Conservation (phyloP, 35 echinoderm and acorn worm genomes). For the Lytechinus pictus region DNA sequence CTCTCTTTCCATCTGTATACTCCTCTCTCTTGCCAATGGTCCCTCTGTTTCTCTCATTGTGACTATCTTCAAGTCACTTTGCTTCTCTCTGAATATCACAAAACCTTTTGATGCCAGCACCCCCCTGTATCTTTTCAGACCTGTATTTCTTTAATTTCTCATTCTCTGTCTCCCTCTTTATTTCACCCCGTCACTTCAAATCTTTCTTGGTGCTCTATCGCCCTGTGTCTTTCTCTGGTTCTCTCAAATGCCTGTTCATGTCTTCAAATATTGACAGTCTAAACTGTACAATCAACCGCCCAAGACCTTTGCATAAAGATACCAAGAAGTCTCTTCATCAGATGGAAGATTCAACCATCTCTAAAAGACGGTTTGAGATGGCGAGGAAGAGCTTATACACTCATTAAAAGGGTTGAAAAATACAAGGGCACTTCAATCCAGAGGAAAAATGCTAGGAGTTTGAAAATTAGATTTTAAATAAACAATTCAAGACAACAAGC, state of each 20-base stretch:
- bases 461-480: not conserved
- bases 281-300: not conserved
- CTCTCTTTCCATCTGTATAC: too few species aligned
- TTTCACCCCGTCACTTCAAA: not conserved
- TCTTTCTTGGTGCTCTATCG: not conserved
- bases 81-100: too few species aligned
- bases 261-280: slow-evolving; percentile 42
- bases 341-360: not conserved
- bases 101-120: too few species aligned
- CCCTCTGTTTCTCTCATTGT: too few species aligned
- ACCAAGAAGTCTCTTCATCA: not conserved
- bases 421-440: not conserved
- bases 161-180: not conserved
- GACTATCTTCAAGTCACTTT: too few species aligned
- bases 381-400: not conserved
- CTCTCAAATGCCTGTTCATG: slow-evolving; percentile 34
- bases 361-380: not conserved
- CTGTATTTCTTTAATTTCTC: not conserved
- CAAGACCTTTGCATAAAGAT: not conserved
- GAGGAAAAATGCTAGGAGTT: not conserved
- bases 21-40: too few species aligned
- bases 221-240: not conserved
- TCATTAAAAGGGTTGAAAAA: not conserved
- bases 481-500: too few species aligned
- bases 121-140: too few species aligned